Evolutionary conservation across 92 coral and sea anemone species (phyloP), one percentile per base, ranked within the genome.

Genomic region (Umimayanthus kanabou): DNA sequence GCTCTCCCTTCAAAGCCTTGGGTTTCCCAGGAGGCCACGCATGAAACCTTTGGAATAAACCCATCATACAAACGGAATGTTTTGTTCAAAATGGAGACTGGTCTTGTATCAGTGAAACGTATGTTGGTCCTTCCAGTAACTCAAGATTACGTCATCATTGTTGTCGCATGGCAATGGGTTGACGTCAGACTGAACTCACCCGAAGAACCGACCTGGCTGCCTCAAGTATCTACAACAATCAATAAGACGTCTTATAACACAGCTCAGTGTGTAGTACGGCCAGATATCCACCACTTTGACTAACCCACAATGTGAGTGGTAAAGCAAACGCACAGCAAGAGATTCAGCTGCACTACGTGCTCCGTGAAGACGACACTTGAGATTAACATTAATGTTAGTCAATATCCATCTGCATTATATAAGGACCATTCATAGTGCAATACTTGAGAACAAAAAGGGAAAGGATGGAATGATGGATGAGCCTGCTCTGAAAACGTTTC

Each of bases 161-260:
- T 22, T 61, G 69, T 3, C 22, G 69, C 26, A 61, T 20, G 15
- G 25, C 69, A 61, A 61, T 8, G 69, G 66, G n/a, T 3, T 18
- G 9, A 5, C 79, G 65, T 53, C 87, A 18, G 78, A 83, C 77
- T 83, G 37, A 83, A 83, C 25, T 47, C 67, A 70, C 47, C 87
- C 71, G 87, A 50, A 69, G 49, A 15, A 83, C 45, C 64, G 20
- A 7, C 73, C 55, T 83, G 42, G 87, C 74, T 20, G 87, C 77
- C 66, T 69, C 87, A 9, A 83, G 87, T n/a, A 83, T 83, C 87
- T 83, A 57, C 66, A 83, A 70, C 65, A 45, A 74, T 39, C 58
- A 26, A 82, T 6, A 82, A 69, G 70, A 50, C 23, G 10, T 79
- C 26, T 79, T 79, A 57, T 15, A 15, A 25, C 15, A 1, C 74